Percentiles rank a stretch among this genome's conserved stretches.
phyloP scores from a whole-genome alignment of 2,888 invertebrate genomes.

The Aphidius colemani region DNA sequence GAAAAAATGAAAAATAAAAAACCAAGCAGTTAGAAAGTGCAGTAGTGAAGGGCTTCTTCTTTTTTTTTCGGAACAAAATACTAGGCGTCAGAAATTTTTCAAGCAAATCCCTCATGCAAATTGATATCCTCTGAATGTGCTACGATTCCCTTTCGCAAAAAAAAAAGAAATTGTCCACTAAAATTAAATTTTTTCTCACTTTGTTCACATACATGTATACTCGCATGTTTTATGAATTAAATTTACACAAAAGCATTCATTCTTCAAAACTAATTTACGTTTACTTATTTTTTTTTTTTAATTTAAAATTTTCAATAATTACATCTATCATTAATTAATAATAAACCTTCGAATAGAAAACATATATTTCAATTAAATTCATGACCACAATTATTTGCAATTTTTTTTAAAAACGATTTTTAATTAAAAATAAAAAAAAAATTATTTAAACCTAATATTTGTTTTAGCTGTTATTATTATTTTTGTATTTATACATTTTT shows the following conservation, averaged over 20 bases:
- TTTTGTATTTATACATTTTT: too few species aligned
- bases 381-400: too few species aligned
- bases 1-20: neutral
- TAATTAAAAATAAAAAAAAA: too few species aligned
- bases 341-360: too few species aligned
- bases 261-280: too few species aligned
- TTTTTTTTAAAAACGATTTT: too few species aligned
- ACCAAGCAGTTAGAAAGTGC: neutral
- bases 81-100: constrained; percentile 42
- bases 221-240: constrained; percentile 3
- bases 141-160: neutral
- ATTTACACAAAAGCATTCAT: constrained; percentile 7
- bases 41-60: constrained; percentile 7
- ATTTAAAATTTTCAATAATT: neutral
- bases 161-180: constrained; percentile 19
- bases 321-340: too few species aligned
- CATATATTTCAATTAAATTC: too few species aligned
- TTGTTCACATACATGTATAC: neutral
- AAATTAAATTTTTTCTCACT: constrained; percentile 42
- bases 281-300: neutral
- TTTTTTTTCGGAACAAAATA: constrained; percentile 33
- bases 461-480: too few species aligned
- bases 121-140: constrained; percentile 34
- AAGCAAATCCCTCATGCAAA: constrained; percentile 49
- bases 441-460: too few species aligned